These are phyloP conservation scores for Strigamia crassipes DNA, from an alignment of 2,888 invertebrate genomes.

Conservation along the genomic window DNA sequence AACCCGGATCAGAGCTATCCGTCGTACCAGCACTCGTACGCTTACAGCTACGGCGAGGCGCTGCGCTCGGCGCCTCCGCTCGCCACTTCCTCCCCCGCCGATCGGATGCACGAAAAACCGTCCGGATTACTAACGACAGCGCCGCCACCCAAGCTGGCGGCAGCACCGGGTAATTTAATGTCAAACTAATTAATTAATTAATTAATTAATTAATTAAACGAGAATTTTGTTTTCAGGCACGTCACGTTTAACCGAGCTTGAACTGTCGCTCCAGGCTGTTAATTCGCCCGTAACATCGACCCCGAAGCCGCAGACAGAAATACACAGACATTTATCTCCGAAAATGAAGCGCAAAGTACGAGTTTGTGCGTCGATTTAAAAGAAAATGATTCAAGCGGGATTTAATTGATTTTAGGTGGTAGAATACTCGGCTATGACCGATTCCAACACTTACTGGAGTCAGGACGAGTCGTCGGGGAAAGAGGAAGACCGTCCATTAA, in stretches of 20 bases:
- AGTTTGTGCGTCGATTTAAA: not conserved
- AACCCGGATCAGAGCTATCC: constrained; percentile 15
- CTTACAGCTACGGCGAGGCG: constrained; percentile 7
- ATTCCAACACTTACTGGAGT: constrained; percentile 19
- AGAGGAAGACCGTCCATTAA: constrained; percentile 67
- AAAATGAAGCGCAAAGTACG: constrained; percentile 18
- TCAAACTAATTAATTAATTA: not conserved
- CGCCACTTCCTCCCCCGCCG: constrained; percentile 44
- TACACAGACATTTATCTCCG: constrained; percentile 1
- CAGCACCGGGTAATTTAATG: not conserved
- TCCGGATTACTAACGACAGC: constrained; percentile 41
- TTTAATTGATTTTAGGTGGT: not conserved
- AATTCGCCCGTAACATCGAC: constrained; percentile 46
- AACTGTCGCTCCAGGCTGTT: constrained; percentile 52
- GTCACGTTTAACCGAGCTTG: constrained; percentile 51
- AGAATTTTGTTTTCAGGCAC: constrained; percentile 44
- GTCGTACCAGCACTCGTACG: constrained; percentile 37
- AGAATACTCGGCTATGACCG: not conserved
- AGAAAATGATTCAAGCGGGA: not conserved
- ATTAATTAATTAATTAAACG: too few species aligned
- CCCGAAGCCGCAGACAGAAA: not conserved
- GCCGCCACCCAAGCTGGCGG: not conserved
- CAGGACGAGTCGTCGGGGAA: constrained; percentile 15
- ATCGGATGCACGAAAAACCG: constrained; percentile 5
- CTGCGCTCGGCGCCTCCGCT: constrained; percentile 19